Conservation (phyloP, 92 coral and sea anemone species). For the Epizoanthus illoricatus region DNA sequence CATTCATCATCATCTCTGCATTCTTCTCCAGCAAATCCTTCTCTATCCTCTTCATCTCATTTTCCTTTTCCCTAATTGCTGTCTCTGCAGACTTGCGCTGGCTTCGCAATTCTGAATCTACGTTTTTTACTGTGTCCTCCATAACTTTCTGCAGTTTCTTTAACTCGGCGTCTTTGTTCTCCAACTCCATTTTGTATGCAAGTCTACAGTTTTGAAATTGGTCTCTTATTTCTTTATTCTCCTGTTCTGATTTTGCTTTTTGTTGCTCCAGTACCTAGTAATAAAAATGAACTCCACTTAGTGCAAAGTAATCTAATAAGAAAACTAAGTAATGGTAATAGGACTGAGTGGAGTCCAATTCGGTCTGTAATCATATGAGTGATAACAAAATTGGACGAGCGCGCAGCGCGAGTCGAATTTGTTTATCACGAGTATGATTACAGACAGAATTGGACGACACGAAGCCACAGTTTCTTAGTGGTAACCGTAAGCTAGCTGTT, state of each 20-base stretch:
- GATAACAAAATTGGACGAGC: too few relatives aligned
- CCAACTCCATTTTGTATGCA: background rate
- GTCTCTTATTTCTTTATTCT: background rate
- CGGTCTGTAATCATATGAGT: too few relatives aligned
- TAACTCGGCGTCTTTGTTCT: slow-evolving; percentile 1
- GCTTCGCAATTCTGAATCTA: background rate
- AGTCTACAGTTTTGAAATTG: background rate
- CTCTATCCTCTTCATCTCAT: background rate
- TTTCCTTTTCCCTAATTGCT: slow-evolving; percentile 1
- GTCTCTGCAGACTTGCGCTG: background rate
- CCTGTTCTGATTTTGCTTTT: background rate
- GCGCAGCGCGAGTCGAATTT: too few relatives aligned
- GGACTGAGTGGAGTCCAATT: too few relatives aligned
- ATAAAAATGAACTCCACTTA: background rate
- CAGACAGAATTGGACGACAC: too few relatives aligned
- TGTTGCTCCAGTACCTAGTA: background rate
- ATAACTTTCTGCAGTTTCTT: slow-evolving; percentile 2
- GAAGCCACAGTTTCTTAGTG: too few relatives aligned
- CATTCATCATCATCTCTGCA: background rate
- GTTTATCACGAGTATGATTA: too few relatives aligned
- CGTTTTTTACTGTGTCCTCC: background rate
- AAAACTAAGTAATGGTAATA: too few relatives aligned
- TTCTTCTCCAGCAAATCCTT: background rate
- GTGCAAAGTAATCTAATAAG: too few relatives aligned
- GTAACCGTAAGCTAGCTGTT: too few relatives aligned